Conservation (phyloP, 2,888 invertebrate genomes). For the Epinotia brunnichana region DNA sequence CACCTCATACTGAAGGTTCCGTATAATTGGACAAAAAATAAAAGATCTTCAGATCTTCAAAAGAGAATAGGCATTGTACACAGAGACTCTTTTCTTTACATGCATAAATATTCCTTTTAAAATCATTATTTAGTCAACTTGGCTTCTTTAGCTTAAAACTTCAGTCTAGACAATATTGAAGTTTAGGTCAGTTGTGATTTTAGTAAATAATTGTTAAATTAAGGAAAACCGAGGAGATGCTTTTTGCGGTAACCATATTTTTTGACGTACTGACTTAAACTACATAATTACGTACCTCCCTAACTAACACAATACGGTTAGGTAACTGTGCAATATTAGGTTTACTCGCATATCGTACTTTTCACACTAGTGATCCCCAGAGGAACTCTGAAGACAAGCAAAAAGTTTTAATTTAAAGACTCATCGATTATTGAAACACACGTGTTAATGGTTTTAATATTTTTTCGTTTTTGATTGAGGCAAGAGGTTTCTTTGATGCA, state of each 20-base stretch:
- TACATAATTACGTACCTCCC: background rate
- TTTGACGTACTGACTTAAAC: too few relatives aligned
- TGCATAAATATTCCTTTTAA: too few relatives aligned
- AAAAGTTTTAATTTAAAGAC: constrained; percentile 74
- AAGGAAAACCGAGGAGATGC: too few relatives aligned
- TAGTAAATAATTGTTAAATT: too few relatives aligned
- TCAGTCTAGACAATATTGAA: too few relatives aligned
- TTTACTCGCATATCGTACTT: background rate
- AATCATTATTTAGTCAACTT: too few relatives aligned
- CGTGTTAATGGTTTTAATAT: constrained; percentile 74
- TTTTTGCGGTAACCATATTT: too few relatives aligned
- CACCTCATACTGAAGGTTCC: constrained; percentile 17
- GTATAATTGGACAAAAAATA: background rate
- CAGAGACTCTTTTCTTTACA: background rate
- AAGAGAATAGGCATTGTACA: background rate
- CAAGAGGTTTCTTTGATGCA: constrained; percentile 8
- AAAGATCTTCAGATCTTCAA: background rate
- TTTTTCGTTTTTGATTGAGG: constrained; percentile 50
- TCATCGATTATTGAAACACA: constrained; percentile 73
- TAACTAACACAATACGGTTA: background rate
- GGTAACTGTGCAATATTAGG: background rate
- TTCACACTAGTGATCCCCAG: background rate
- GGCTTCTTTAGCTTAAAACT: too few relatives aligned
- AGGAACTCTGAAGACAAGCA: constrained; percentile 66
- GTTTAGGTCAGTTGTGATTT: too few relatives aligned